Base-by-base conservation (phyloP, 1,140 invertebrate species). In the Drosophila obscura region DNA sequence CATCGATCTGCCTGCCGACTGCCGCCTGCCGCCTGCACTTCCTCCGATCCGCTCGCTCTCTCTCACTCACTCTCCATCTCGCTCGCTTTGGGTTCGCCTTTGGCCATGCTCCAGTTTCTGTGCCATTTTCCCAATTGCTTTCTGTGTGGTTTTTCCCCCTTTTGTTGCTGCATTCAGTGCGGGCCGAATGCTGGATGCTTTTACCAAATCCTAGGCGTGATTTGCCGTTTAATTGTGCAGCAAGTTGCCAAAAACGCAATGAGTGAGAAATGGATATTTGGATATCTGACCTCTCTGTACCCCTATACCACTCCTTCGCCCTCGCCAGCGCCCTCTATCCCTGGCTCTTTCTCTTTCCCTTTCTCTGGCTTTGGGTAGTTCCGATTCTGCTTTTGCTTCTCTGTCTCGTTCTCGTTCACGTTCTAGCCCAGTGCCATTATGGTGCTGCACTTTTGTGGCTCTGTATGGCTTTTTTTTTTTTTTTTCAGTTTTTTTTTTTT, bases 141-240 rank as follows among this genome's bases (percentile, higher is more conserved):
- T 82, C 76, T 67, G 77, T 81, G 81, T 60, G 66, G 60, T 58
- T 74, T 74, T 56, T 13, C 53, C 15, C 64, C 43, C 49, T 24
- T 28, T 52, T 31, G 43, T 26, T 46, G 26, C 28, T 51, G 66
- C 48, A 66, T 59, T 71, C 50, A 43, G 35, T 48, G 35, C 44
- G 51, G 24, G 62, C 63, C 57, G 45, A 50, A 55, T 63, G 63
- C 50, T 74, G 73, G 35, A 76, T 76, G 73, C 80, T 84, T 77
- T 85, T 84, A 77, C 63, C 63, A 76, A 79, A 73, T 79, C 75
- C 76, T 60, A 79, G 82, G 83, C 82, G 79, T 87, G 83, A 87
- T 87, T 87, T 87, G 78, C 82, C 77, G 82, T 88, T 88, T 87
- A 87, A 87, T 88, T 88, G 83, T 88, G 78, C 83, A 82, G 69